Evolutionary conservation across 1,140 invertebrate species (phyloP).

Genomic region (Drosophila gunungcola): DNA sequence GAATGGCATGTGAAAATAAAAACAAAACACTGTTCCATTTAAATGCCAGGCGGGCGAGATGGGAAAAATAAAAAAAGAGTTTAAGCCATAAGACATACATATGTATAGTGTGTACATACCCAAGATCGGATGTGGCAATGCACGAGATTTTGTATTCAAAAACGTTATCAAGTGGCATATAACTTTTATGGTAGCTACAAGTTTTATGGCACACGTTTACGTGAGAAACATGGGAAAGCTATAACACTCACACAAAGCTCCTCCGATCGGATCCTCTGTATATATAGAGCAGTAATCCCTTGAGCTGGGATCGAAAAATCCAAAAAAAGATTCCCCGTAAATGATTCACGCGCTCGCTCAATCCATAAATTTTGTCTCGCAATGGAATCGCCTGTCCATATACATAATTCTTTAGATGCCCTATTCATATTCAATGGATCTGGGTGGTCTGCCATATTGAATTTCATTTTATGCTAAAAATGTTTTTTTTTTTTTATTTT

Average conservation of each 20-base stretch:
- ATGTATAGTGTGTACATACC: background rate
- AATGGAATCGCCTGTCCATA: conserved; percentile 19
- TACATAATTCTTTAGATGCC: conserved; percentile 24
- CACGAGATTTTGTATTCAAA: conserved; percentile 62
- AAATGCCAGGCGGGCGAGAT: conserved; percentile 35
- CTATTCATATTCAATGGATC: conserved; percentile 33
- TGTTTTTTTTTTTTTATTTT: conserved; percentile 9
- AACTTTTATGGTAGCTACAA: conserved; percentile 75
- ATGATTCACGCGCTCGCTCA: conserved; percentile 13
- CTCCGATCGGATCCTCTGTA: background rate
- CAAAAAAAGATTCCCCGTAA: conserved; percentile 8
- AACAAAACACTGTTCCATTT: conserved; percentile 46
- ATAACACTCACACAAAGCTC: background rate
- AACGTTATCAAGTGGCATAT: conserved; percentile 57
- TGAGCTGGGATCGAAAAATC: conserved; percentile 6
- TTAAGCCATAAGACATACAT: conserved; percentile 14
- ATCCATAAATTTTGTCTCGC: conserved; percentile 22
- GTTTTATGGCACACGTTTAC: conserved; percentile 75
- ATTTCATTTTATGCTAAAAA: conserved; percentile 73
- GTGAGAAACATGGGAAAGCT: conserved; percentile 67
- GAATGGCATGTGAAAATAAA: conserved; percentile 56
- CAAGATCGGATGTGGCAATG: conserved; percentile 41
- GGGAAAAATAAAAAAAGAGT: conserved; percentile 12
- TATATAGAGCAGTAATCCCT: conserved; percentile 41
- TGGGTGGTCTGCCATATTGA: conserved; percentile 72